Evolutionary conservation across 2,797 vertebrate species (phyloP).

Genomic region (Centropyge bicolor): DNA sequence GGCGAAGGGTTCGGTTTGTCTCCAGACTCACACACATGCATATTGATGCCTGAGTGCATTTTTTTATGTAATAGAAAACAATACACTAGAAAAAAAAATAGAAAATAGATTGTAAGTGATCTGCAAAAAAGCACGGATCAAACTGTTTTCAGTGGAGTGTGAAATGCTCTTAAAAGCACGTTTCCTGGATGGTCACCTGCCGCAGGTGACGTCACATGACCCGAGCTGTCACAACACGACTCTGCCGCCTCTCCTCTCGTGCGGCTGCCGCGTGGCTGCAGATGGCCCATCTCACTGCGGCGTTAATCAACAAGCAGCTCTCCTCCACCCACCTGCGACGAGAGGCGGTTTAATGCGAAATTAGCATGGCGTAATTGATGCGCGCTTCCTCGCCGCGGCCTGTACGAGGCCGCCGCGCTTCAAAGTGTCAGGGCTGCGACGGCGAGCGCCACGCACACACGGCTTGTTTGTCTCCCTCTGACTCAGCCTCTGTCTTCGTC

Average conservation of each 20-base stretch:
- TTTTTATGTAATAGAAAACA: conserved; percentile 3
- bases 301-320: conserved; percentile 59
- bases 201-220: neutral
- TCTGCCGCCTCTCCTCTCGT: neutral
- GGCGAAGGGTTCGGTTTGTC: conserved; percentile 23
- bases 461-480: conserved; percentile 23
- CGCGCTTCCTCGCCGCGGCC: conserved; percentile 41
- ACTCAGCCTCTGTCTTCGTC: conserved; percentile 13
- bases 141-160: neutral
- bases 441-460: conserved; percentile 20
- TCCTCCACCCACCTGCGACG: conserved; percentile 54
- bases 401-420: conserved; percentile 37
- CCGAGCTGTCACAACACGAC: conserved; percentile 19
- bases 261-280: conserved; percentile 28
- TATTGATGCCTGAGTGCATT: conserved; percentile 16
- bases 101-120: neutral
- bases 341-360: conserved; percentile 50
- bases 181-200: conserved; percentile 13
- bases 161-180: conserved; percentile 24
- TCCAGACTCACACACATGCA: conserved; percentile 13
- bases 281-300: conserved; percentile 48
- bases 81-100: neutral
- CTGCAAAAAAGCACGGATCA: conserved; percentile 8
- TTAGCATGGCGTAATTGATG: conserved; percentile 66
- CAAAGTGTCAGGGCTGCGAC: conserved; percentile 22